phyloP scores from a whole-genome alignment of 2,113 vertebrate genomes.

The Cochlearius cochlearius region DNA sequence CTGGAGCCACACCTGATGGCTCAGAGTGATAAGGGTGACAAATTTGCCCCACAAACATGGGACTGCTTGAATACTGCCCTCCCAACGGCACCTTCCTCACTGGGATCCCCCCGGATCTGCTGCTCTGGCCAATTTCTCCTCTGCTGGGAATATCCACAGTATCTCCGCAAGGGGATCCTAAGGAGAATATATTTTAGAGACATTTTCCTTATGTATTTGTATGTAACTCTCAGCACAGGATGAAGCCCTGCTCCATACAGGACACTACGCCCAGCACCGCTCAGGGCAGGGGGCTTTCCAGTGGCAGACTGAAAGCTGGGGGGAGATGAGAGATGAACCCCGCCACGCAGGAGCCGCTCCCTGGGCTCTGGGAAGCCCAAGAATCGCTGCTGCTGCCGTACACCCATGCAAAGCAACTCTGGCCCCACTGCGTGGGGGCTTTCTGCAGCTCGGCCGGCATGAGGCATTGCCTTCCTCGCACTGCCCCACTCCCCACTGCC shows the following conservation, averaged over 20 bases:
- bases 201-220: accelerated
- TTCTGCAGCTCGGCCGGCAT: neutral
- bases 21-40: neutral
- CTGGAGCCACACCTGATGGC: neutral
- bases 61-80: neutral
- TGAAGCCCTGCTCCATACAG: neutral
- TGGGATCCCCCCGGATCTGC: neutral
- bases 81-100: neutral
- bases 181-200: neutral
- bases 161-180: neutral
- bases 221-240: neutral
- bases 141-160: neutral
- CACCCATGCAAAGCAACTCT: accelerated
- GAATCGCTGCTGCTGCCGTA: neutral
- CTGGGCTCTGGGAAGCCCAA: neutral
- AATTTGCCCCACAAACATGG: neutral
- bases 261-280: neutral
- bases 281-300: neutral
- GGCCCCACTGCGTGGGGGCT: neutral
- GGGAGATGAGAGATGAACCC: neutral
- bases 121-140: neutral
- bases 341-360: neutral
- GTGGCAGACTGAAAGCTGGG: neutral
- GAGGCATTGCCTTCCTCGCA: accelerated
- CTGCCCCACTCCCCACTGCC: neutral